These are phyloP conservation scores for Leptestheria dahalacensis DNA, from an alignment of 1,140 invertebrate genomes.

Conservation along the genomic window DNA sequence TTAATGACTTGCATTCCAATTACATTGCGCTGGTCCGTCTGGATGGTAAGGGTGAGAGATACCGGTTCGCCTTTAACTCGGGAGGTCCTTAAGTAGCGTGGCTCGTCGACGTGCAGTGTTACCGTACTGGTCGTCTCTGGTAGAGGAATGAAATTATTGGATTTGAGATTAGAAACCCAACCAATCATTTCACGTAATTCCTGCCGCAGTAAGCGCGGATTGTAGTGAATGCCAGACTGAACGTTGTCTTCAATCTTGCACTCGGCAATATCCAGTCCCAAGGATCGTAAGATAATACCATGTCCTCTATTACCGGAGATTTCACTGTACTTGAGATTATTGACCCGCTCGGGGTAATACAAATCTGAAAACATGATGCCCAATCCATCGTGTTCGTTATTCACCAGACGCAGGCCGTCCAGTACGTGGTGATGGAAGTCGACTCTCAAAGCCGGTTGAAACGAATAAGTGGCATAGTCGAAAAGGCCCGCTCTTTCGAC, in stretches of 20 bases:
- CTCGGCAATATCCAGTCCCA: constrained; percentile 60
- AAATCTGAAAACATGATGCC: constrained; percentile 79
- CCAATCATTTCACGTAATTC: constrained; percentile 82
- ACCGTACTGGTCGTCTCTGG: constrained; percentile 31
- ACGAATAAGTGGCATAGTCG: constrained; percentile 77
- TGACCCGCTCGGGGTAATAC: constrained; percentile 66
- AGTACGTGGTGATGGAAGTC: constrained; percentile 88
- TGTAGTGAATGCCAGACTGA: constrained; percentile 76
- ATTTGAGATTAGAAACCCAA: constrained; percentile 46
- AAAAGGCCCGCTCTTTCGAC: constrained; percentile 84
- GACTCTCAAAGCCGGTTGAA: constrained; percentile 87
- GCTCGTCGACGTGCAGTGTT: constrained; percentile 51
- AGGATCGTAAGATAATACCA: constrained; percentile 73
- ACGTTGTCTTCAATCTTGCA: constrained; percentile 67
- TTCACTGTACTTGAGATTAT: constrained; percentile 73
- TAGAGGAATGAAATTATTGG: constrained; percentile 47
- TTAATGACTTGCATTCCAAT: constrained; percentile 42
- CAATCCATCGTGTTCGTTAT: constrained; percentile 75
- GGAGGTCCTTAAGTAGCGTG: constrained; percentile 40
- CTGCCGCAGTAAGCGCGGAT: constrained; percentile 65
- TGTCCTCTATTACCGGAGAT: constrained; percentile 72
- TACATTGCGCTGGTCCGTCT: constrained; percentile 22
- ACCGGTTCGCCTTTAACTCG: not conserved
- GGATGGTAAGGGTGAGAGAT: constrained; percentile 14
- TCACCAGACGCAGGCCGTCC: constrained; percentile 58